Conservation (phyloP, 1,140 invertebrate species). For the Zaprionus nigranus region DNA sequence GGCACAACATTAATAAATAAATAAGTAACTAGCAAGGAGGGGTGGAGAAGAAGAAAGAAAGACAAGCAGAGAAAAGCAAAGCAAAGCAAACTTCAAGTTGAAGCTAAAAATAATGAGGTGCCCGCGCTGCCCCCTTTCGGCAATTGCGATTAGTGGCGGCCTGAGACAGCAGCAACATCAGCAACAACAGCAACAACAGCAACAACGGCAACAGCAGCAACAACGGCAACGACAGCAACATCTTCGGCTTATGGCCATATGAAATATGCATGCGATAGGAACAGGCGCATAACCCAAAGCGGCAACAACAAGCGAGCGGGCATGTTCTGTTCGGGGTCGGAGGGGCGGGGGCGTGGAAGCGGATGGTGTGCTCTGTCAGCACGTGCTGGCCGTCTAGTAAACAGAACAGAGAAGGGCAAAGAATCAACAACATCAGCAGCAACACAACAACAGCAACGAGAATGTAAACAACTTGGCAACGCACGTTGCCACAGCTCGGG, state of each 20-base stretch:
- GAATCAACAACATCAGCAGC: conserved; percentile 18
- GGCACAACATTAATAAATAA: conserved; percentile 27
- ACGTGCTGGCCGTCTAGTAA: conserved; percentile 56
- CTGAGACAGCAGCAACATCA: conserved; percentile 14
- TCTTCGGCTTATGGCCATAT: conserved; percentile 39
- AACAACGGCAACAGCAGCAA: not conserved
- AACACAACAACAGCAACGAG: conserved; percentile 15
- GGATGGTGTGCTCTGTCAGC: conserved; percentile 47
- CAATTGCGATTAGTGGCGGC: conserved; percentile 53
- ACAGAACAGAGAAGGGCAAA: conserved; percentile 31
- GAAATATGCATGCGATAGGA: conserved; percentile 52
- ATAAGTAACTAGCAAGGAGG: conserved; percentile 21
- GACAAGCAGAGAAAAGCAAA: not conserved
- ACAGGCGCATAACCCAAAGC: conserved; percentile 36
- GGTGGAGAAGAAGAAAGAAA: not conserved
- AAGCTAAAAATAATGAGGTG: conserved; percentile 47
- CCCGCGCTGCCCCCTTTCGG: conserved; percentile 23
- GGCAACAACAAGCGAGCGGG: conserved; percentile 3
- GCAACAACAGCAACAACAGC: not conserved
- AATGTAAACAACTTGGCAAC: conserved; percentile 53
- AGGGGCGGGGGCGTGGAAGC: conserved; percentile 22
- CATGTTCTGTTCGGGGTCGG: not conserved
- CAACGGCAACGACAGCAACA: conserved; percentile 6
- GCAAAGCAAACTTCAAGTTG: conserved; percentile 26
- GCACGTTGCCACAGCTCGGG: conserved; percentile 27